Percentiles rank a stretch among this genome's conserved stretches.
Conservation (phyloP, 2,888 invertebrate genomes). For the Pandemis cinnamomeana region DNA sequence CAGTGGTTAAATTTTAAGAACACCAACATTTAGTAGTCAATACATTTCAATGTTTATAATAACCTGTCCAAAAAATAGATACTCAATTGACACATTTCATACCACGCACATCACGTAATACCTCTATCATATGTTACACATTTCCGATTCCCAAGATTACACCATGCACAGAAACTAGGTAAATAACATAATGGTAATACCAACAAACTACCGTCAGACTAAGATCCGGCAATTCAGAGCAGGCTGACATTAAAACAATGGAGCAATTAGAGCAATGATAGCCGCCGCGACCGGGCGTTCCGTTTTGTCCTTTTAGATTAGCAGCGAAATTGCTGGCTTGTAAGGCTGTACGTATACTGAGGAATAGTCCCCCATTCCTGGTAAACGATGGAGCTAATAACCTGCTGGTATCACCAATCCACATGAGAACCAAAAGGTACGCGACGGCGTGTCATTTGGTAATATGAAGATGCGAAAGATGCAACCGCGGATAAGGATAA, state of each 20-base stretch:
- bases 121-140: neutral
- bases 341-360: slow-evolving; percentile 18
- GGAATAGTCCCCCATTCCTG: neutral
- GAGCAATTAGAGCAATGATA: slow-evolving; percentile 39
- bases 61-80: neutral
- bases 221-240: slow-evolving; percentile 2
- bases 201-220: neutral
- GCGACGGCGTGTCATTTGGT: no score
- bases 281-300: slow-evolving; percentile 22
- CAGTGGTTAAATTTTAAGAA: neutral
- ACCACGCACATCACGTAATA: neutral
- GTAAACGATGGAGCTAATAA: no score
- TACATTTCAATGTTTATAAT: neutral
- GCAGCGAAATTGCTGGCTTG: slow-evolving; percentile 44
- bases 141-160: neutral
- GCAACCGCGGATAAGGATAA: no score
- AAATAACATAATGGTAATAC: neutral
- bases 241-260: slow-evolving; percentile 29
- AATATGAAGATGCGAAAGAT: no score
- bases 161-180: neutral
- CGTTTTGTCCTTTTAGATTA: slow-evolving; percentile 45
- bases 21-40: neutral
- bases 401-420: no score
- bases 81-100: neutral
- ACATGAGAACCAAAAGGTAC: no score